Percentiles rank a stretch among this genome's conserved stretches.
phyloP scores from a whole-genome alignment of 2,113 vertebrate species.

The Tenrec ecaudatus region DNA sequence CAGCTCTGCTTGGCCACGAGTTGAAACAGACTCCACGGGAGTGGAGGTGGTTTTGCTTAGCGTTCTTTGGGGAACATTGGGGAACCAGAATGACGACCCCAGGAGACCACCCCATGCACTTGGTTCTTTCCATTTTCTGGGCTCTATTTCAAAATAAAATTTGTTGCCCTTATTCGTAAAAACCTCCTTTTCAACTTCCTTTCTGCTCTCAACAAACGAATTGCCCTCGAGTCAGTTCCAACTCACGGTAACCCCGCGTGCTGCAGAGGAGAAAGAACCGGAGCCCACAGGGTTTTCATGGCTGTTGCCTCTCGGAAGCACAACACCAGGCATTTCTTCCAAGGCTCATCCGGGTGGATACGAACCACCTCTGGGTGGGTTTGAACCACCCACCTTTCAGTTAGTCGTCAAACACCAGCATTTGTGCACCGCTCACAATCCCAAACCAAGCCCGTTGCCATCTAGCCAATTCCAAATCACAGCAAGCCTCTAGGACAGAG shows the following conservation, averaged over 20 bases:
- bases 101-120: neutral
- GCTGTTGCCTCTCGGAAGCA: neutral
- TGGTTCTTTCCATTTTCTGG: neutral
- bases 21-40: no score
- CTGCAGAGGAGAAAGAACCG: neutral
- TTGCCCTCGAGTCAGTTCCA: neutral
- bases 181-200: slow-evolving; percentile 32
- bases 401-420: neutral
- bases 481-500: no score
- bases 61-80: neutral
- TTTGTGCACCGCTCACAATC: neutral
- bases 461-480: no score
- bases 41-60: no score
- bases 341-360: neutral
- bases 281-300: neutral
- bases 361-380: neutral
- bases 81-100: neutral
- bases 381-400: neutral
- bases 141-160: slow-evolving; percentile 24
- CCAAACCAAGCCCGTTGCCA: no score
- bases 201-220: neutral
- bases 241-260: neutral
- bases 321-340: neutral
- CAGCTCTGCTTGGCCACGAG: no score
- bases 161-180: neutral